Evolutionary conservation across 2,888 invertebrate genomes (phyloP).

Genomic region (Zeuzera pyrina): DNA sequence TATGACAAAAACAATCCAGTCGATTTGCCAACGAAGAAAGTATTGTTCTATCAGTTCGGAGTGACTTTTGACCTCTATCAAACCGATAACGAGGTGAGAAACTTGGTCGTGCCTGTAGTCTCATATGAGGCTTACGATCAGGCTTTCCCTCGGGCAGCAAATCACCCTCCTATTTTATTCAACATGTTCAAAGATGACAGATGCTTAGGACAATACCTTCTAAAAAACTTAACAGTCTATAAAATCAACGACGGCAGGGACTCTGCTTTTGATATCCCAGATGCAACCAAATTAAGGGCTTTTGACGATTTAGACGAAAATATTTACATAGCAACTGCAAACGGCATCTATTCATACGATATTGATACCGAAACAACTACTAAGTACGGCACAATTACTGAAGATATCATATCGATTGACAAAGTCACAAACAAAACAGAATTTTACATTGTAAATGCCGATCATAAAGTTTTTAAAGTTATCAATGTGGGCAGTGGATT

Average conservation of each 20-base stretch:
- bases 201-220: background rate
- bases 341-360: background rate
- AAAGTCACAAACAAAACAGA: background rate
- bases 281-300: too few relatives aligned
- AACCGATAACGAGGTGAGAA: background rate
- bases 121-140: background rate
- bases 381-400: background rate
- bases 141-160: background rate
- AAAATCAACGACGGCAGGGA: background rate
- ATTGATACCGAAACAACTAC: background rate
- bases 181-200: background rate
- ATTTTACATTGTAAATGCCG: background rate
- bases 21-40: background rate
- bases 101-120: background rate
- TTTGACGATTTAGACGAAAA: background rate
- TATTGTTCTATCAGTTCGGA: background rate
- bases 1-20: background rate
- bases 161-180: background rate
- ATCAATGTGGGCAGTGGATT: background rate
- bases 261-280: background rate
- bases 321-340: background rate
- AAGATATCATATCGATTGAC: background rate
- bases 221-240: background rate
- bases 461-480: background rate
- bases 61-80: background rate